phyloP scores from a whole-genome alignment of 2,888 invertebrate species.

The Celastrina argiolus region DNA sequence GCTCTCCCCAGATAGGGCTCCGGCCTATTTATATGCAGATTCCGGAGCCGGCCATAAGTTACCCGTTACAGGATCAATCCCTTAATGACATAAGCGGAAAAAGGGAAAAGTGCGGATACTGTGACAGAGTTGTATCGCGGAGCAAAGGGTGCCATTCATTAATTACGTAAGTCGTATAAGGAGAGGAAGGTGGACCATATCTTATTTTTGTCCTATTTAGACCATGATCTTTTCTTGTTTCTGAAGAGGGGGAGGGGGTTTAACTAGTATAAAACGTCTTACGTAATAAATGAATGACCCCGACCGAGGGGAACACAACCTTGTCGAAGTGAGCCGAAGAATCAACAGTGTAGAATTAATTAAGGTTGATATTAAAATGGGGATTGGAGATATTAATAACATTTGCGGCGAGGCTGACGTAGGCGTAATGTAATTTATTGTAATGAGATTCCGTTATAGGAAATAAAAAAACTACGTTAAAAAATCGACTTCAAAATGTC shows the following conservation, averaged over 20 bases:
- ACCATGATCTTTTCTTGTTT: too few relatives aligned
- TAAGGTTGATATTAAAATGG: conserved; percentile 64
- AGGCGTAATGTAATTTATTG: conserved; percentile 14
- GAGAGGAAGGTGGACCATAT: too few relatives aligned
- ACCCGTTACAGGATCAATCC: conserved; percentile 70
- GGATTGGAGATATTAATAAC: conserved; percentile 55
- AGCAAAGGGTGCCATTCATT: too few relatives aligned
- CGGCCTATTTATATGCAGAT: conserved; percentile 77
- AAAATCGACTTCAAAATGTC: too few relatives aligned
- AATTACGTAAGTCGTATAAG: too few relatives aligned
- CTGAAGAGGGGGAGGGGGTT: too few relatives aligned
- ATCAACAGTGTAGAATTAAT: conserved; percentile 67
- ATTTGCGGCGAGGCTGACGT: conserved; percentile 28
- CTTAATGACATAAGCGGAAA: conserved; percentile 69
- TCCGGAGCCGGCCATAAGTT: conserved; percentile 73
- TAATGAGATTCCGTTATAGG: not conserved
- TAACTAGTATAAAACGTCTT: too few relatives aligned
- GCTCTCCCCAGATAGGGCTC: conserved; percentile 45
- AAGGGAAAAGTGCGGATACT: conserved; percentile 42
- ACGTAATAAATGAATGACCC: too few relatives aligned
- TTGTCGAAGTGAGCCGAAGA: conserved; percentile 49
- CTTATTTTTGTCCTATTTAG: too few relatives aligned
- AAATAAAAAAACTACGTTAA: too few relatives aligned
- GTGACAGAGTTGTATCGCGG: conserved; percentile 12
- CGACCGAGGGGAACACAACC: conserved; percentile 47